Conservation (phyloP, 37 sponge, comb jelly and placozoan species). For the Spongilla lacustris region DNA sequence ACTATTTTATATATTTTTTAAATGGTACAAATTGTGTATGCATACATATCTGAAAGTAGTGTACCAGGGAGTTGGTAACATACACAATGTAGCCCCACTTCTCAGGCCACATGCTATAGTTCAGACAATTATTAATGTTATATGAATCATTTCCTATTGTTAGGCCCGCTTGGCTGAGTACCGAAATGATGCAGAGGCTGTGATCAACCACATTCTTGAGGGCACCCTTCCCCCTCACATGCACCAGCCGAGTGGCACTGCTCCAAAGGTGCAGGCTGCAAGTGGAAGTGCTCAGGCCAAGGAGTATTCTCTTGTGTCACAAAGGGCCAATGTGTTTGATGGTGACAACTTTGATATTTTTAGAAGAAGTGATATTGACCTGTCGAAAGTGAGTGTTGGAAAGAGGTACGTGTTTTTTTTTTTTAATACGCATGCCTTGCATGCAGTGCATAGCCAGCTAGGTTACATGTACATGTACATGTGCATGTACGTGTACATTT, state of each 20-base stretch:
- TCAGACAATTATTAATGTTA: too few species aligned
- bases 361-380: conserved; percentile 52
- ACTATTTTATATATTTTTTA: too few species aligned
- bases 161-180: conserved; percentile 51
- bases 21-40: too few species aligned
- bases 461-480: conserved; percentile 3
- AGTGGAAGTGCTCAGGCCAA: not conserved
- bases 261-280: not conserved
- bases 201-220: conserved; percentile 30
- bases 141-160: not conserved
- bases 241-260: not conserved
- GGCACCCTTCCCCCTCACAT: conserved; percentile 47
- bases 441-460: not conserved
- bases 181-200: conserved; percentile 18
- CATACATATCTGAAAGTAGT: too few species aligned
- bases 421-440: not conserved
- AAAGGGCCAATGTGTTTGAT: conserved; percentile 62
- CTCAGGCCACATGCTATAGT: too few species aligned
- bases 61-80: too few species aligned
- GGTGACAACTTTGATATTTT: conserved; percentile 85
- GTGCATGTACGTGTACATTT: not conserved
- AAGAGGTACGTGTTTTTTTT: conserved; percentile 50
- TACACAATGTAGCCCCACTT: too few species aligned
- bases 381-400: conserved; percentile 64
- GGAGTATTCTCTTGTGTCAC: conserved; percentile 32